These are phyloP conservation scores for Luidia sarsii DNA, from an alignment of 53 echinoderm and acorn worm genomes.

Conservation along the genomic window DNA sequence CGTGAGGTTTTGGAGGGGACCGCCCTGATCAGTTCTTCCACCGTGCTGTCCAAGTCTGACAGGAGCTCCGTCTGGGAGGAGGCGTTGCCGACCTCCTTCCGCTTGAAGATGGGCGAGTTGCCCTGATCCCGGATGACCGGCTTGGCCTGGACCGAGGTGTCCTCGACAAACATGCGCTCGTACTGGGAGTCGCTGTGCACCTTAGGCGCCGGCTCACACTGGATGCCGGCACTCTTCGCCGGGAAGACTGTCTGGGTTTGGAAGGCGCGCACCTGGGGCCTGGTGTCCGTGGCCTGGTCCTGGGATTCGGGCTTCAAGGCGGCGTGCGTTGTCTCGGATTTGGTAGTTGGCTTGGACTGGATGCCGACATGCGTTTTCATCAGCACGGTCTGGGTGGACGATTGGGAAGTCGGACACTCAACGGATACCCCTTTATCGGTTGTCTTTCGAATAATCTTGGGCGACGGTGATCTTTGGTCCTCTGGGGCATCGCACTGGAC, in stretches of 20 bases:
- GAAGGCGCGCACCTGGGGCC: conserved; percentile 51
- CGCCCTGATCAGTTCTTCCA: conserved; percentile 4
- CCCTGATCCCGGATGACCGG: conserved; percentile 67
- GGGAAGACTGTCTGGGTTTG: conserved; percentile 41
- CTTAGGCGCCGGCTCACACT: conserved; percentile 35
- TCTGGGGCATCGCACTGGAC: conserved; percentile 56
- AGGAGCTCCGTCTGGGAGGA: conserved; percentile 34
- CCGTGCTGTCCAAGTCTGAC: not conserved
- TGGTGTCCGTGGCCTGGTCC: conserved; percentile 46
- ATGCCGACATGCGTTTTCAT: conserved; percentile 39
- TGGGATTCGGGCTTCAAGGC: conserved; percentile 45
- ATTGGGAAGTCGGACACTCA: conserved; percentile 14
- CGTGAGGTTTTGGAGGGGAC: conserved; percentile 6
- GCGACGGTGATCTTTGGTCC: conserved; percentile 21
- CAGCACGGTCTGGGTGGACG: conserved; percentile 46
- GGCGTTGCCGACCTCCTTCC: conserved; percentile 56
- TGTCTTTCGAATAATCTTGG: not conserved
- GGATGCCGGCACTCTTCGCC: conserved; percentile 36
- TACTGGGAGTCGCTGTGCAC: conserved; percentile 66
- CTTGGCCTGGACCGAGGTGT: conserved; percentile 71
- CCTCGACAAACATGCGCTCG: conserved; percentile 52
- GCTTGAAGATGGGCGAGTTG: conserved; percentile 68
- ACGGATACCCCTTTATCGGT: conserved; percentile 39
- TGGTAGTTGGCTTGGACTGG: conserved; percentile 48
- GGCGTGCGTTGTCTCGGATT: conserved; percentile 14